These are phyloP conservation scores for Clitarchus hookeri DNA, from an alignment of 2,888 invertebrate species.

Conservation along the genomic window DNA sequence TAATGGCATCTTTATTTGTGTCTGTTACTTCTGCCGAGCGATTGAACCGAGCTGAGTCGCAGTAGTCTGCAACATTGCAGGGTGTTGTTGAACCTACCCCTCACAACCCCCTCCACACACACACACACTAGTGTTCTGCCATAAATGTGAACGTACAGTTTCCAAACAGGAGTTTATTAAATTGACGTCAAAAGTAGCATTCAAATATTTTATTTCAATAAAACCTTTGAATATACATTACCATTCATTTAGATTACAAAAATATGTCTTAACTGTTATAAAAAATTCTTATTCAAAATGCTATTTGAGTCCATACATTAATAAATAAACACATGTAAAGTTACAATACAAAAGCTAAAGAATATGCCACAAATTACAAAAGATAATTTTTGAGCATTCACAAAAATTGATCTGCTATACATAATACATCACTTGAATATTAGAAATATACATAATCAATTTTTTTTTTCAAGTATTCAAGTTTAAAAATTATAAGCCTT, in stretches of 20 bases:
- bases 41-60: no score
- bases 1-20: no score
- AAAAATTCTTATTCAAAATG: neutral
- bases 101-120: no score
- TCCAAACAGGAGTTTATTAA: neutral
- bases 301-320: neutral
- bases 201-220: conserved; percentile 7
- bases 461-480: neutral
- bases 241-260: neutral
- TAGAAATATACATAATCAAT: neutral
- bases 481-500: neutral
- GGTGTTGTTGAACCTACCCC: no score
- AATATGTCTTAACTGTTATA: neutral
- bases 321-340: neutral
- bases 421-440: neutral
- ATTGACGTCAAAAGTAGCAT: neutral
- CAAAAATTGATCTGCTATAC: neutral
- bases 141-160: no score
- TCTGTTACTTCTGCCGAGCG: no score
- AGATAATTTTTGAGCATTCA: neutral
- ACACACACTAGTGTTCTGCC: no score
- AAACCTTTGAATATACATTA: neutral
- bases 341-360: neutral
- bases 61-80: no score
- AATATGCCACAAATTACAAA: neutral